phyloP scores from a whole-genome alignment of 1,140 invertebrate species.

The Heliconius himera region DNA sequence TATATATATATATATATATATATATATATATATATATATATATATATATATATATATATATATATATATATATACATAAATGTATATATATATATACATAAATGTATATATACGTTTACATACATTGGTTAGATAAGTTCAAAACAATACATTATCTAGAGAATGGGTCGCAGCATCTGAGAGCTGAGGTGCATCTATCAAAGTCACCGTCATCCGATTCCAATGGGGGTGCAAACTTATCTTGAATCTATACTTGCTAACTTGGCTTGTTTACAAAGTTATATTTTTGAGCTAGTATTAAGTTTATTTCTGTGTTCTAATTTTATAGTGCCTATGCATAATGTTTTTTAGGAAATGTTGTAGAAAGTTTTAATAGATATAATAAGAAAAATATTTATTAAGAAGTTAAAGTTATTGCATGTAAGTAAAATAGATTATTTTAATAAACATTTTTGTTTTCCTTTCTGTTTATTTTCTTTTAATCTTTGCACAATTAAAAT shows the following conservation, averaged over 20 bases:
- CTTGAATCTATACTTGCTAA: slow-evolving; percentile 16
- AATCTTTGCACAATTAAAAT: too few species aligned
- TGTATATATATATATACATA: neutral
- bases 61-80: neutral
- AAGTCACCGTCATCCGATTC: slow-evolving; percentile 21
- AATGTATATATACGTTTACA: neutral
- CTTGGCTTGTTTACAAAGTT: neutral
- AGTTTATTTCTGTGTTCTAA: neutral
- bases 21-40: neutral
- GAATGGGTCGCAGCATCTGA: slow-evolving; percentile 16
- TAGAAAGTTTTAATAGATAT: neutral
- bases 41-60: neutral
- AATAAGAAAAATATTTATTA: too few species aligned
- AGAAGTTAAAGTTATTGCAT: too few species aligned
- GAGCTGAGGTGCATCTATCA: slow-evolving; percentile 23
- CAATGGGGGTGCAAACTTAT: slow-evolving; percentile 13
- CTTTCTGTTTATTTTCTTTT: too few species aligned
- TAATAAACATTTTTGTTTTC: too few species aligned
- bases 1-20: neutral
- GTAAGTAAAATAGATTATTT: too few species aligned
- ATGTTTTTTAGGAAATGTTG: neutral
- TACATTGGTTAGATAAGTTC: slow-evolving; percentile 9
- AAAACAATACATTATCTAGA: slow-evolving; percentile 14
- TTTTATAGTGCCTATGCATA: neutral
- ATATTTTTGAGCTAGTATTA: neutral